Conservation (phyloP, 2,797 vertebrate genomes). For the Poliocrania exsul region DNA sequence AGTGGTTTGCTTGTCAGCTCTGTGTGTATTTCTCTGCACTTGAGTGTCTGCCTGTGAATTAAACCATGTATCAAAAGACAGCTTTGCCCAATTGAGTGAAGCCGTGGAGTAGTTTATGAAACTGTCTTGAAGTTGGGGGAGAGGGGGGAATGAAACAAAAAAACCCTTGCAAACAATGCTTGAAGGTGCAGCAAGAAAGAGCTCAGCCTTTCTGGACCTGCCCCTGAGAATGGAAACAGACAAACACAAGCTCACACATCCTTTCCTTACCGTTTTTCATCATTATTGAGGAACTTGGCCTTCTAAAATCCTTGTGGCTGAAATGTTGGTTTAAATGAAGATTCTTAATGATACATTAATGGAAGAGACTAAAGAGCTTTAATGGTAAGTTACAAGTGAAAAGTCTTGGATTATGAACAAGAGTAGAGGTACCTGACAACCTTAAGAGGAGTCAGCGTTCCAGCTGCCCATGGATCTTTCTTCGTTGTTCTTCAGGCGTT, state of each 20-base stretch:
- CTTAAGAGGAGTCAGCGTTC: not conserved
- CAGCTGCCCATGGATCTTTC: not conserved
- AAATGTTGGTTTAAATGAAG: not conserved
- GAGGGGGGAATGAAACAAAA: not conserved
- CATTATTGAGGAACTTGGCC: not conserved
- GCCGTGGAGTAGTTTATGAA: not conserved
- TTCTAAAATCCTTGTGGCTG: not conserved
- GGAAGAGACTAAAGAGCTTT: not conserved
- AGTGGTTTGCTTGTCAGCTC: not conserved
- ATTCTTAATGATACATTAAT: not conserved
- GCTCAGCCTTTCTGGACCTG: not conserved
- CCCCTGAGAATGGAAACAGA: not conserved
- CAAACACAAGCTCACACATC: not conserved
- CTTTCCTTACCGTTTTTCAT: not conserved
- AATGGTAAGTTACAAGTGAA: not conserved
- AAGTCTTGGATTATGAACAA: not conserved
- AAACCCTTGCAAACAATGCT: not conserved
- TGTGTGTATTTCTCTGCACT: not conserved
- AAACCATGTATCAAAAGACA: not conserved
- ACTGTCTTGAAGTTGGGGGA: not conserved
- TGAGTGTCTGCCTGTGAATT: not conserved
- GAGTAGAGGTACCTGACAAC: fast-evolving
- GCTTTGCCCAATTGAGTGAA: not conserved
- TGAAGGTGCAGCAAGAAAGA: not conserved
- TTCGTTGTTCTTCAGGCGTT: not conserved